phyloP scores from a whole-genome alignment of 2,797 vertebrate genomes.

The Dendrocincla tyrannina region DNA sequence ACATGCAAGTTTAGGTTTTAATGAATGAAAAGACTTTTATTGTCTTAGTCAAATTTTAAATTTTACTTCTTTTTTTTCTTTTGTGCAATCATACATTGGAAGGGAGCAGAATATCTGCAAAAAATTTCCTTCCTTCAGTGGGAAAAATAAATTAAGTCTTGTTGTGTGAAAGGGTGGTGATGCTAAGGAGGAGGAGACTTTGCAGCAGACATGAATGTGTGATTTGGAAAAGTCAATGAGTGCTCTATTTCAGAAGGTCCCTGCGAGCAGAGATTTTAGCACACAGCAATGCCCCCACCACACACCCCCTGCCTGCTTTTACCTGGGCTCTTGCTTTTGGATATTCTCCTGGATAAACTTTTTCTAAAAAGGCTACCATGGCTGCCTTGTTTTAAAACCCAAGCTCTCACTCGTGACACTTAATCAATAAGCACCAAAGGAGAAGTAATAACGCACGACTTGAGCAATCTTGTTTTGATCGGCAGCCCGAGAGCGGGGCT shows the following conservation, averaged over 20 bases:
- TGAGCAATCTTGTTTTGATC: slow-evolving; percentile 70
- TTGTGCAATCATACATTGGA: neutral
- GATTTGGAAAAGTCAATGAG: neutral
- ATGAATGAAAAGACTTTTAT: neutral
- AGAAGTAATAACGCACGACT: slow-evolving; percentile 73
- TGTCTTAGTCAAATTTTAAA: neutral
- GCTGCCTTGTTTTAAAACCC: slow-evolving; percentile 65
- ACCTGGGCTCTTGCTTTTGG: neutral
- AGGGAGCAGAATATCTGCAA: neutral
- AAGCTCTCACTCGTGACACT: slow-evolving; percentile 66
- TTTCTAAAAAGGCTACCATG: neutral
- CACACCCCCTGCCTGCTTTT: neutral
- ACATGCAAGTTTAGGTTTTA: neutral
- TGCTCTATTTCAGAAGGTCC: neutral
- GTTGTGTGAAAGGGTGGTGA: neutral
- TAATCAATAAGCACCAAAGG: slow-evolving; percentile 75
- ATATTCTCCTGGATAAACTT: slow-evolving; percentile 11
- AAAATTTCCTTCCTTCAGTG: neutral
- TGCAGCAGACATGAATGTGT: neutral
- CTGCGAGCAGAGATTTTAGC: neutral
- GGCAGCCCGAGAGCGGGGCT: slow-evolving; percentile 38
- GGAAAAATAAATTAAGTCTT: neutral
- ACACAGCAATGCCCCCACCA: neutral
- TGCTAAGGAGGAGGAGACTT: neutral
- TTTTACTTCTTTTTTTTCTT: neutral